Conservation (phyloP, 2,113 vertebrate genomes). For the Macaca nemestrina region DNA sequence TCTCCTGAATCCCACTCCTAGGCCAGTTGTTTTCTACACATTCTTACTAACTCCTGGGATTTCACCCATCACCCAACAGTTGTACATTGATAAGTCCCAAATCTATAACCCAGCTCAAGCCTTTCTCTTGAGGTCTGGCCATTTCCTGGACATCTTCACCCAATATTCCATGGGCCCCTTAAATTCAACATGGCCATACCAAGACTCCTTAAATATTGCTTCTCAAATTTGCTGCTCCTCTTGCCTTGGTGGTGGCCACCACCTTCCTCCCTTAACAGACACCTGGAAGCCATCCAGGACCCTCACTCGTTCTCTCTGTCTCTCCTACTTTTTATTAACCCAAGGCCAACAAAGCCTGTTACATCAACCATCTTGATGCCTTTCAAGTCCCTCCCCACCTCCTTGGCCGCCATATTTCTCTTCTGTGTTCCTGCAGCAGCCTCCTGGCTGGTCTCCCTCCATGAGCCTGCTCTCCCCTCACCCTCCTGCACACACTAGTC, state of each 20-base stretch:
- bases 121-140: background rate
- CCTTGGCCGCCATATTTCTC: rapidly evolving
- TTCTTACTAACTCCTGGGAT: background rate
- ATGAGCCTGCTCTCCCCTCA: too few species aligned
- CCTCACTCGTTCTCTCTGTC: background rate
- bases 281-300: background rate
- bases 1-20: background rate
- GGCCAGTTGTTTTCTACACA: background rate
- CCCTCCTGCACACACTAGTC: background rate
- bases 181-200: background rate
- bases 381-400: background rate
- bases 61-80: too few species aligned
- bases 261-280: background rate
- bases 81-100: background rate
- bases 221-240: background rate
- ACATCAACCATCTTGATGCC: background rate
- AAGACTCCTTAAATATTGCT: background rate
- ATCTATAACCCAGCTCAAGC: background rate
- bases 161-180: background rate
- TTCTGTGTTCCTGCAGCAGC: background rate
- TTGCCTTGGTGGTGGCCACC: background rate
- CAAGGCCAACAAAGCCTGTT: rapidly evolving
- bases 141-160: background rate
- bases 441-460: background rate
- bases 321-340: background rate